A percentile compares a stretch with the other conserved stretches of the same genome.
These are phyloP conservation scores for Epirrhoe alternata DNA, from an alignment of 2,888 invertebrate genomes.

Conservation along the genomic window DNA sequence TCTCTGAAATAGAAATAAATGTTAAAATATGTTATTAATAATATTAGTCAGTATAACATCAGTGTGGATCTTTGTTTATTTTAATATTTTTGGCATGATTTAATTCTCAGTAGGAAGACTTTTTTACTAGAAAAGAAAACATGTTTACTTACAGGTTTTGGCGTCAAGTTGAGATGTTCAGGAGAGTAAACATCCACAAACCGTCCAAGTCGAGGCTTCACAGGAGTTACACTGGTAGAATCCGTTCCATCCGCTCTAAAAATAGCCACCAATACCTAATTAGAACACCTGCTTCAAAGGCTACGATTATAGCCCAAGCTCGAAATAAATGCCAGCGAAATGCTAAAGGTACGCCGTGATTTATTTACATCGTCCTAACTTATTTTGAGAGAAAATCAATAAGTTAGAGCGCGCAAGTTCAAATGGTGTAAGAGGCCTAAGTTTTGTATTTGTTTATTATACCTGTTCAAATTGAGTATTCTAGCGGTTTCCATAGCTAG, in stretches of 20 bases:
- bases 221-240: constrained; percentile 64
- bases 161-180: constrained; percentile 79
- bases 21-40: too few relatives aligned
- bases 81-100: background rate
- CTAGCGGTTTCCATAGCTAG: constrained; percentile 58
- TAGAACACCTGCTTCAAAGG: constrained; percentile 39
- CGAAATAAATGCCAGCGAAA: constrained; percentile 56
- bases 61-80: background rate
- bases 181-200: constrained; percentile 80
- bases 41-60: too few relatives aligned
- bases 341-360: constrained; percentile 69
- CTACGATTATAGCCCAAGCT: constrained; percentile 35
- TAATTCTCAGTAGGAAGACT: background rate
- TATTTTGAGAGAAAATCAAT: constrained; percentile 84
- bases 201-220: constrained; percentile 72
- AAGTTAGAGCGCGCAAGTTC: constrained; percentile 80
- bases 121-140: constrained; percentile 8
- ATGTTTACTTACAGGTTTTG: constrained; percentile 69
- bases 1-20: constrained; percentile 56
- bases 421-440: constrained; percentile 53
- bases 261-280: constrained; percentile 45
- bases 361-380: constrained; percentile 82
- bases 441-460: constrained; percentile 42
- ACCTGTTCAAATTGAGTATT: constrained; percentile 60
- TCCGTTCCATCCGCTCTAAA: constrained; percentile 57